These are phyloP conservation scores for Cochlearius cochlearius DNA, from an alignment of 2,113 vertebrate genomes.

Conservation along the genomic window DNA sequence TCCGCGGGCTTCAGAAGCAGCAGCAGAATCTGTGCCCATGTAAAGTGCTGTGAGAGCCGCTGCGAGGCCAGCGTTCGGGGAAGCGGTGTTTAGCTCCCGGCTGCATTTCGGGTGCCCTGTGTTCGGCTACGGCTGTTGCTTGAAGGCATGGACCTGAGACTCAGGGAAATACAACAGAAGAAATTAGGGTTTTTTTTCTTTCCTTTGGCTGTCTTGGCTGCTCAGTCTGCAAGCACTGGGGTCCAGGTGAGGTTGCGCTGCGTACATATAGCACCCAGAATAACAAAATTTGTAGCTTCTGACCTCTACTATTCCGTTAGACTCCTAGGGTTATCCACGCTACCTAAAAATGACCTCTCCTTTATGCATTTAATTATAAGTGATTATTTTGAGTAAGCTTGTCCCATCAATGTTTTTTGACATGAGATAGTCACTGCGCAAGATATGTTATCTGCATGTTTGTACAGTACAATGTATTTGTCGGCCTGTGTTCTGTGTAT, in stretches of 20 bases:
- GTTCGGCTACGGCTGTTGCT: neutral
- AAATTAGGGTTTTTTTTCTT: neutral
- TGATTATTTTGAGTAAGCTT: neutral
- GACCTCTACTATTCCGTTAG: neutral
- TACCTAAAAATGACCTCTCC: neutral
- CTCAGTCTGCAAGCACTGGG: neutral
- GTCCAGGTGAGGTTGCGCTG: neutral
- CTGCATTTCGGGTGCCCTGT: neutral
- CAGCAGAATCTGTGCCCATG: neutral
- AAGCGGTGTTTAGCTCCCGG: neutral
- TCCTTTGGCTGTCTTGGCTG: neutral
- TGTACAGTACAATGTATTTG: neutral
- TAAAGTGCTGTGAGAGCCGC: fast-evolving
- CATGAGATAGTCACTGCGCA: neutral
- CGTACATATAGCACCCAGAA: fast-evolving
- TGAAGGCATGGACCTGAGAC: neutral
- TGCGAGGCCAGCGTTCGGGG: neutral
- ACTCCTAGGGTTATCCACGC: neutral
- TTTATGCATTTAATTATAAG: neutral
- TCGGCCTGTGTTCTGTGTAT: neutral
- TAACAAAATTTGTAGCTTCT: neutral
- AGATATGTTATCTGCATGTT: neutral
- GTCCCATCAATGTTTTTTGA: neutral
- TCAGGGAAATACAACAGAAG: fast-evolving
- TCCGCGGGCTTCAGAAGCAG: neutral